phyloP scores from a whole-genome alignment of 2,888 invertebrate genomes.

The Cosmorhoe ocellata region DNA sequence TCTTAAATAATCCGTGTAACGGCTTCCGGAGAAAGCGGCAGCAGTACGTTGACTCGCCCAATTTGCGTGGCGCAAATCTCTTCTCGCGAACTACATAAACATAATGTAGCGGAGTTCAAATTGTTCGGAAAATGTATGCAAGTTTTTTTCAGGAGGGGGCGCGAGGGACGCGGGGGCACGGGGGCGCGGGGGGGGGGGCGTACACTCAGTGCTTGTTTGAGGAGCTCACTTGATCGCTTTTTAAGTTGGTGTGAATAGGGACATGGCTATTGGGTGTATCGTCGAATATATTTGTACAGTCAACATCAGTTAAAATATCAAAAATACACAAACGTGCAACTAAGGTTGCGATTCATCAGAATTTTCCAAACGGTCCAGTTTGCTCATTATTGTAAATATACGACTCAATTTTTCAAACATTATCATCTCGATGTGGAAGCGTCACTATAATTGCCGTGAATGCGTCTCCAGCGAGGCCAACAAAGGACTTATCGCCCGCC shows the following conservation, averaged over 20 bases:
- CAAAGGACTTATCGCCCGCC: not conserved
- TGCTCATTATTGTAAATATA: too few relatives aligned
- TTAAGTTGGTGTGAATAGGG: conserved; percentile 4
- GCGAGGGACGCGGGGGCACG: not conserved
- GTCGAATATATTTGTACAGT: too few relatives aligned
- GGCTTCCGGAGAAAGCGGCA: conserved; percentile 3
- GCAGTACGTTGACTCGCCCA: conserved; percentile 7
- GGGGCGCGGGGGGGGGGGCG: too few relatives aligned
- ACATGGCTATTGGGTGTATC: too few relatives aligned
- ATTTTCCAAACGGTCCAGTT: too few relatives aligned
- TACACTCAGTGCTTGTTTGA: conserved; percentile 21
- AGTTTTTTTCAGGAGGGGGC: conserved; percentile 20
- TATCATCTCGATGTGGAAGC: too few relatives aligned
- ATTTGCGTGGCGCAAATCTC: conserved; percentile 15
- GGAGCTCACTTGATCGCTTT: conserved; percentile 17
- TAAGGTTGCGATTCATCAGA: too few relatives aligned
- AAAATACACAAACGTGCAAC: too few relatives aligned
- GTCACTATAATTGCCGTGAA: too few relatives aligned
- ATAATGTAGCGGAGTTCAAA: conserved; percentile 16
- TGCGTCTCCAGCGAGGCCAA: too few relatives aligned
- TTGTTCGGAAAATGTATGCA: conserved; percentile 30
- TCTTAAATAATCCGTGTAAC: conserved; percentile 2
- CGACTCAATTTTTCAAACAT: too few relatives aligned
- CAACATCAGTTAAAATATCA: too few relatives aligned
- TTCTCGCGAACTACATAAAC: conserved; percentile 21